These are phyloP conservation scores for Cassiopea xamachana DNA, from an alignment of 30 jellyfish, hydroid and myxozoan genomes.

Conservation along the genomic window DNA sequence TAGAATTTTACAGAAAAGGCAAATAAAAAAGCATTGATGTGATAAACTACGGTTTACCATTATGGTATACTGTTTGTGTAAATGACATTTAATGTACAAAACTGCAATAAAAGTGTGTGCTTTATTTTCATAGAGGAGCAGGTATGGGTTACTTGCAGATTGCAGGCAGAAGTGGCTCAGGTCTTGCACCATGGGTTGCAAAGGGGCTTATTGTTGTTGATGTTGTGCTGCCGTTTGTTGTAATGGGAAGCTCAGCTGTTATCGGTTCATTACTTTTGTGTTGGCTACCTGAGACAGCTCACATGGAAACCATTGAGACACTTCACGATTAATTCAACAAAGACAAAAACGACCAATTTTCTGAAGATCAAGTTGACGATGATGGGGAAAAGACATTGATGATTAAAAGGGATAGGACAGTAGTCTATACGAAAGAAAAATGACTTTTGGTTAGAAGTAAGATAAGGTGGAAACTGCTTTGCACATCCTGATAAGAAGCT, in stretches of 20 bases:
- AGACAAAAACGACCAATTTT: neutral
- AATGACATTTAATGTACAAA: too few relatives aligned
- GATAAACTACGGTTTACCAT: too few relatives aligned
- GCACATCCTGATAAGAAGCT: too few relatives aligned
- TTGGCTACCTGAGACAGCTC: slow-evolving; percentile 88
- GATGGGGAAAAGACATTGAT: neutral
- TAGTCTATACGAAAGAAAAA: too few relatives aligned
- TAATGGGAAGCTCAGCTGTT: slow-evolving; percentile 81
- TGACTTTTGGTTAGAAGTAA: too few relatives aligned
- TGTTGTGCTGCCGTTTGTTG: slow-evolving; percentile 65
- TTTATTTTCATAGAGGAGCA: slow-evolving; percentile 59
- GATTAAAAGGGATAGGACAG: too few relatives aligned
- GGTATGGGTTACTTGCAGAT: slow-evolving; percentile 95
- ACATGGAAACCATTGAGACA: slow-evolving; percentile 71
- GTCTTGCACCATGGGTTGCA: slow-evolving; percentile 94
- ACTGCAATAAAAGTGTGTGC: neutral
- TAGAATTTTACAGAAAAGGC: too few relatives aligned
- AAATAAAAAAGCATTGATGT: too few relatives aligned
- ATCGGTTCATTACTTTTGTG: slow-evolving; percentile 48
- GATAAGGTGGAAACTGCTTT: too few relatives aligned
- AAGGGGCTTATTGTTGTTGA: slow-evolving; percentile 75
- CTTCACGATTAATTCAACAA: slow-evolving; percentile 41
- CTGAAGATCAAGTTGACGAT: neutral
- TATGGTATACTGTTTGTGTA: too few relatives aligned
- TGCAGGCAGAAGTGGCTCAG: slow-evolving; percentile 89